A percentile compares a stretch with the other conserved stretches of the same genome.
phyloP scores from a whole-genome alignment of 2,113 vertebrate genomes.

The Martes martes region DNA sequence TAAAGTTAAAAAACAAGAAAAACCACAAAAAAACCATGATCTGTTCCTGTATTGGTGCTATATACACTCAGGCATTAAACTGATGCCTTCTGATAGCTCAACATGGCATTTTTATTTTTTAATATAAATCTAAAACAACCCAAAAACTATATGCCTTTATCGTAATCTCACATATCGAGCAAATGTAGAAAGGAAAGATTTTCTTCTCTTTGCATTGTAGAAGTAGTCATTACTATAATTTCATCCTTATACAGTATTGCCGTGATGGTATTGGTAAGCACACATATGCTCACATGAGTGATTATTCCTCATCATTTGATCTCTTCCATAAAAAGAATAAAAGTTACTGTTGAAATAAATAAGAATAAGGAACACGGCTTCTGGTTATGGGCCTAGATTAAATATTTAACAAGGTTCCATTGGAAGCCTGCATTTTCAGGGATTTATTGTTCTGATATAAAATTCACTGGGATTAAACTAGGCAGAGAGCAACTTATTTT shows the following conservation, averaged over 20 bases:
- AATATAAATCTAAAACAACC: not conserved
- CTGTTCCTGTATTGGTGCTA: not conserved
- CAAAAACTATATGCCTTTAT: not conserved
- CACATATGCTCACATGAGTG: conserved; percentile 13
- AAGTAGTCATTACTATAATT: not conserved
- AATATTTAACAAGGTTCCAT: conserved; percentile 72
- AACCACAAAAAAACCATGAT: no score
- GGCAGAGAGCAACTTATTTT: conserved; percentile 66
- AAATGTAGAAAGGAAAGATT: not conserved
- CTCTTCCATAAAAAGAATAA: conserved; percentile 63
- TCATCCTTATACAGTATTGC: not conserved
- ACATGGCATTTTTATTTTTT: not conserved
- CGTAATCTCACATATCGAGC: not conserved
- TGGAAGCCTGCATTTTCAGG: conserved; percentile 56
- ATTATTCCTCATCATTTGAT: conserved; percentile 54
- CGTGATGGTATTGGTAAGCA: not conserved
- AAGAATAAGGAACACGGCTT: conserved; percentile 63
- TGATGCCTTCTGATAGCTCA: not conserved
- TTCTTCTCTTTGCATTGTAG: not conserved
- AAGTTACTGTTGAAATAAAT: conserved; percentile 69
- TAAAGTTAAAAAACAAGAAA: not conserved
- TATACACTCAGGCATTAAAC: not conserved
- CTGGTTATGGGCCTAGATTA: conserved; percentile 68
- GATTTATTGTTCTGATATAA: conserved; percentile 74
- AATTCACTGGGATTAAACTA: conserved; percentile 72